Conservation (phyloP, 2,113 vertebrate genomes). For the Beaufortia kweichowensis region DNA sequence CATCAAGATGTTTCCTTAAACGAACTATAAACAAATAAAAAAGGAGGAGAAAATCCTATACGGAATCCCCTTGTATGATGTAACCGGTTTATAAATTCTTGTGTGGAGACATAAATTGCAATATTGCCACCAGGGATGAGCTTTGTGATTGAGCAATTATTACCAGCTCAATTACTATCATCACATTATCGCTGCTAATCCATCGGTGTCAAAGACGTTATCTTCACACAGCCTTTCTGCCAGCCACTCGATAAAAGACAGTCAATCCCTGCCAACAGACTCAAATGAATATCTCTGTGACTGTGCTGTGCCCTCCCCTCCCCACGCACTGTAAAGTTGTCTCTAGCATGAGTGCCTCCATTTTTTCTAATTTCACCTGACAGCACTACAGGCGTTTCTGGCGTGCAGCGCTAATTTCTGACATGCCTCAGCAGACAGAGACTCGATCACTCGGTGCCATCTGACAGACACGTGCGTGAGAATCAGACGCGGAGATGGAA, state of each 20-base stretch:
- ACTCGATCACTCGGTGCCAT: conserved; percentile 62
- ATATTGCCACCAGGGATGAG: conserved; percentile 66
- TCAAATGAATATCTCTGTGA: conserved; percentile 66
- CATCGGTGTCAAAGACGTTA: conserved; percentile 61
- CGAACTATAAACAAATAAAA: background rate
- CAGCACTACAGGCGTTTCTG: conserved; percentile 67
- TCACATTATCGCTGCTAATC: conserved; percentile 77
- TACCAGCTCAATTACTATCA: conserved; percentile 79
- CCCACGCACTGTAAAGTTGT: conserved; percentile 55
- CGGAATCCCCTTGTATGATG: conserved; percentile 33
- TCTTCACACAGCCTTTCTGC: conserved; percentile 59
- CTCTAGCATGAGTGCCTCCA: conserved; percentile 71
- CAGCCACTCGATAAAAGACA: conserved; percentile 70
- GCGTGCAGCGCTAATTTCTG: conserved; percentile 65
- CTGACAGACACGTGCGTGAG: conserved; percentile 26
- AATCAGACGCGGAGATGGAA: conserved; percentile 1
- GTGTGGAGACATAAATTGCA: conserved; percentile 47
- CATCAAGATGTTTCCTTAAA: no score
- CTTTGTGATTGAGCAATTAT: conserved; percentile 76
- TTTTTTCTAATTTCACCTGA: conserved; percentile 74
- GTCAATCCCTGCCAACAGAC: conserved; percentile 61
- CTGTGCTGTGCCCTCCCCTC: conserved; percentile 21
- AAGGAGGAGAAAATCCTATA: background rate
- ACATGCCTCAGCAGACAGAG: conserved; percentile 66
- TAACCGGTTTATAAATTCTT: conserved; percentile 65